Evolutionary conservation across 2,797 vertebrate species (phyloP).

Genomic region (Pipistrellus pipistrellus): DNA sequence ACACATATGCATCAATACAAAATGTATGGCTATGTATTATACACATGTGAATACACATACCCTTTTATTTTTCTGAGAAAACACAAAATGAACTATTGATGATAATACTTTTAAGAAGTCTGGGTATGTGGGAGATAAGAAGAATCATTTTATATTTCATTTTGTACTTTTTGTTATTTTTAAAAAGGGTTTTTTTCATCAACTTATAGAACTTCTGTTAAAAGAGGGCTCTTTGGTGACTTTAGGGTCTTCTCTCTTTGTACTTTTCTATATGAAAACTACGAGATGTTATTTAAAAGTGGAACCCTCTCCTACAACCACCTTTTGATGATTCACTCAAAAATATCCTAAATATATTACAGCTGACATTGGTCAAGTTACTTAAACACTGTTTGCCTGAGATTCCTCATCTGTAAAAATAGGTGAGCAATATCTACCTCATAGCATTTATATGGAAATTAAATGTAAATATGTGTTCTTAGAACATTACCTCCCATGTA

Average conservation of each 20-base stretch:
- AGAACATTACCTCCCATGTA: neutral
- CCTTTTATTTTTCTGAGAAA: neutral
- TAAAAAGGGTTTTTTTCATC: neutral
- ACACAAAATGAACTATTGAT: neutral
- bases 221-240: neutral
- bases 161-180: neutral
- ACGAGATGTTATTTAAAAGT: slow-evolving; percentile 40
- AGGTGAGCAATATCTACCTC: neutral
- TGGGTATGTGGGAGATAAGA: neutral
- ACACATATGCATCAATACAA: neutral
- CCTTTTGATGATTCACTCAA: neutral
- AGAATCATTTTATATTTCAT: neutral
- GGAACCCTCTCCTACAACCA: neutral
- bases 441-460: slow-evolving; percentile 17
- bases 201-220: neutral
- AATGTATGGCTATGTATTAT: neutral
- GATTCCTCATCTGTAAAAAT: neutral
- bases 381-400: neutral
- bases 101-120: neutral
- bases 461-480: neutral
- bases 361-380: neutral
- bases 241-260: neutral
- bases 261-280: slow-evolving; percentile 17
- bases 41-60: neutral
- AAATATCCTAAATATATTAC: neutral